Base-by-base conservation (phyloP, 2,888 invertebrate species). In the Cataglyphis cursor region DNA sequence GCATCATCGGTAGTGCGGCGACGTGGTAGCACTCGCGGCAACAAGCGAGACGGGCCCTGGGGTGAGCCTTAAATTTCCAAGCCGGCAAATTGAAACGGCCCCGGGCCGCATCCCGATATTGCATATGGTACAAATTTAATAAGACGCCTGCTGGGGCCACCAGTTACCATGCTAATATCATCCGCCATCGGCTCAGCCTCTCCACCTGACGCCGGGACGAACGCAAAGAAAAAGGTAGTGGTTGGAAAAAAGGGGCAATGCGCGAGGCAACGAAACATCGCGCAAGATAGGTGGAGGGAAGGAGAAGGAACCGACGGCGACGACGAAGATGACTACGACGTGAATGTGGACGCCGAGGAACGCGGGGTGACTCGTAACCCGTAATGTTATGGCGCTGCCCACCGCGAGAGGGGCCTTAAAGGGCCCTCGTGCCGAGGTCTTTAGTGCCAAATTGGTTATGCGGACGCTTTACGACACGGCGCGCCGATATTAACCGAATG, bases 371-470 rank as follows among this genome's bases (percentile, higher is more conserved):
- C 90, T 92, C 92, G 92, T 93, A 93, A 92, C 90, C 92, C 88
- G 88, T 93, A 92, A 92, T 92, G 90, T 93, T 92, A 93, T 92
- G 92, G 92, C 92, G 90, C 91, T 91, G 90, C 91, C 91, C 90
- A 92, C 91, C 91, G 93, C 90, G 90, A 90, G 89, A 85, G 81
- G 88, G 87, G 88, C 89, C 89, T 90, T 91, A 91, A 92, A 88
- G 90, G 86, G 85, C 86, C 88, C 89, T 90, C 90, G 90, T 88
- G 88, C 89, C 92, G 90, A 87, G 89, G 88, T 92, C 92, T 93
- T 93, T 93, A 93, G 91, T 93, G 92, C 92, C 91, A 92, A 93
- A 93, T 93, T 93, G 93, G 92, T 93, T 93, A 92, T 92, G 93
- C 92, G 91, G 83, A 89, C 90, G 92, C 91, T 93, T 93, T 92